These are phyloP conservation scores for Hapalemur alaotrensis DNA, from an alignment of 2,797 vertebrate genomes.

Conservation along the genomic window DNA sequence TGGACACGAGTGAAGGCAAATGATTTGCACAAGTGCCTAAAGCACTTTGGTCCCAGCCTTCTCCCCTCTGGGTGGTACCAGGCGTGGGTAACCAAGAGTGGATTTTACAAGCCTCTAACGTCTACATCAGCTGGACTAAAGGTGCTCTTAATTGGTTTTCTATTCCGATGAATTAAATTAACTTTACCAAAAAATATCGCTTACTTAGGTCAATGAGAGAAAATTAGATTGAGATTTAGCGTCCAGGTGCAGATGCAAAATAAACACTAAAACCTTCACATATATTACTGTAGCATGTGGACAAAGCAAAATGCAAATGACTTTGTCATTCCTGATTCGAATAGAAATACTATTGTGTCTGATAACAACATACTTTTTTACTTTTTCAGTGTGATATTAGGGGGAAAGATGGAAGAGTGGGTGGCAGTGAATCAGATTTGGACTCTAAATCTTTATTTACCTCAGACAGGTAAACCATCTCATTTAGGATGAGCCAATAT, in stretches of 20 bases:
- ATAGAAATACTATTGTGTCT: not conserved
- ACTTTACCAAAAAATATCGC: conserved; percentile 58
- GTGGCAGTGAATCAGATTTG: not conserved
- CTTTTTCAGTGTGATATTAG: not conserved
- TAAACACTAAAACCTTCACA: not conserved
- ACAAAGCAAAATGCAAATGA: conserved; percentile 19
- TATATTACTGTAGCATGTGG: not conserved
- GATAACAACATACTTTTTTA: not conserved
- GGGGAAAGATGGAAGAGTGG: not conserved
- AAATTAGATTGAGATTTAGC: conserved; percentile 61
- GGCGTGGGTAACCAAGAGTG: not conserved
- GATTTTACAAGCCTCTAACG: not conserved
- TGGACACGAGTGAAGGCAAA: not conserved
- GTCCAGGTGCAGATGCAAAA: conserved; percentile 31
- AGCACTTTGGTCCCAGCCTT: not conserved
- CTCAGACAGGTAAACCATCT: not conserved
- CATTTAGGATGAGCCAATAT: not conserved
- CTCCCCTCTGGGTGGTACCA: not conserved
- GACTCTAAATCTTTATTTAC: not conserved
- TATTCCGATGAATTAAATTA: conserved; percentile 54
- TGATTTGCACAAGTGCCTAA: not conserved
- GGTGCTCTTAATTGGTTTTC: conserved; percentile 56
- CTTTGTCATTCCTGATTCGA: conserved; percentile 8
- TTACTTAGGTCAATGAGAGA: conserved; percentile 33
- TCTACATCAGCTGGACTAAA: conserved; percentile 14